Percentiles rank a stretch among this genome's conserved stretches.
phyloP scores from a whole-genome alignment of 2,888 invertebrate genomes.

The Trachelus iudaicus region DNA sequence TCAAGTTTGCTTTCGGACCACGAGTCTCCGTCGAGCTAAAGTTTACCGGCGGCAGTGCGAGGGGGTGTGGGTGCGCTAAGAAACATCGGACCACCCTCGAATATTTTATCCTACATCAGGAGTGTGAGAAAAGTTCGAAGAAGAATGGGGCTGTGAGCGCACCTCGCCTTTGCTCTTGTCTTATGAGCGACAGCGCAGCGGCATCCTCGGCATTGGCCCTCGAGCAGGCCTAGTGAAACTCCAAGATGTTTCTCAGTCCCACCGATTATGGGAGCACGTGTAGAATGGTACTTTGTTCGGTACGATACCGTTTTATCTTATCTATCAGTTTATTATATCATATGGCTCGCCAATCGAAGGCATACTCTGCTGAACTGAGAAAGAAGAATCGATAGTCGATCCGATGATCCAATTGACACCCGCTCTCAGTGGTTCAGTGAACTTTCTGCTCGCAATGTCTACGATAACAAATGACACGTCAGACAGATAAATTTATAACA shows the following conservation, averaged over 20 bases:
- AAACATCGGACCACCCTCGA: conserved; percentile 32
- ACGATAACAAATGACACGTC: no score
- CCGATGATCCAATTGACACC: no score
- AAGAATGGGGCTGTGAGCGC: conserved; percentile 18
- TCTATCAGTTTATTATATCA: no score
- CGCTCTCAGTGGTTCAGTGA: no score
- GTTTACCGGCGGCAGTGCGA: conserved; percentile 13
- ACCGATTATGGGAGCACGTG: conserved; percentile 45
- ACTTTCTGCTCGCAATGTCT: no score
- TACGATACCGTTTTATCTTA: no score
- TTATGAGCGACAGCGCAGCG: not conserved
- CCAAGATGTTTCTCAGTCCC: conserved; percentile 49
- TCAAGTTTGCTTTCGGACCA: conserved; percentile 31
- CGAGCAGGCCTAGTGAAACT: conserved; percentile 10
- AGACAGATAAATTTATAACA: no score
- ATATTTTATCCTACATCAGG: conserved; percentile 55
- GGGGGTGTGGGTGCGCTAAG: conserved; percentile 6
- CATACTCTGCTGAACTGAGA: no score
- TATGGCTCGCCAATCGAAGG: no score
- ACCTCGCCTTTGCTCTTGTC: not conserved
- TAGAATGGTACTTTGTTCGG: conserved; percentile 46
- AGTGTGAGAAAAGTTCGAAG: conserved; percentile 38
- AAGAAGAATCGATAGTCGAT: no score
- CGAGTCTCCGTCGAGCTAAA: conserved; percentile 13
- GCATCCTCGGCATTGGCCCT: conserved; percentile 2